These are phyloP conservation scores for Botia kubotai DNA, from an alignment of 2,797 vertebrate species.

Conservation along the genomic window DNA sequence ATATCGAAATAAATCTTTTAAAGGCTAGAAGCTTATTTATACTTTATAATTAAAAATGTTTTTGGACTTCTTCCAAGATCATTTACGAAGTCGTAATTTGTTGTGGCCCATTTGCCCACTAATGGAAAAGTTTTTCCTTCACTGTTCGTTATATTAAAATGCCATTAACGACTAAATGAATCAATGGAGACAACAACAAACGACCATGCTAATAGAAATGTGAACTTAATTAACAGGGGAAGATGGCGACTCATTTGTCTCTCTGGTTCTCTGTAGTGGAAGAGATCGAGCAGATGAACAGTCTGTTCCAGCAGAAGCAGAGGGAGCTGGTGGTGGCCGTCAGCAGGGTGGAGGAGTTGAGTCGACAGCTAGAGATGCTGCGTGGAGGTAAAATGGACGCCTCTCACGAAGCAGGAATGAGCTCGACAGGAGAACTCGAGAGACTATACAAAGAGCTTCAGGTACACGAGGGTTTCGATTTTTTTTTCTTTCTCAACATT, in stretches of 20 bases:
- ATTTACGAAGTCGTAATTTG: not conserved
- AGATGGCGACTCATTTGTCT: slow-evolving; percentile 10
- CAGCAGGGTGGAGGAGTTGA: slow-evolving; percentile 90
- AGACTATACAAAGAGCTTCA: slow-evolving; percentile 92
- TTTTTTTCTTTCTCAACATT: too few relatives aligned
- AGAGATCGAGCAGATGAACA: slow-evolving; percentile 95
- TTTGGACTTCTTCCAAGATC: not conserved
- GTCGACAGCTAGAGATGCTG: slow-evolving; percentile 89
- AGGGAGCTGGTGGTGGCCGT: slow-evolving; percentile 89
- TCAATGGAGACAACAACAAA: slow-evolving; percentile 23
- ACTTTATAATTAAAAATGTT: slow-evolving; percentile 7
- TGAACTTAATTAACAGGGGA: slow-evolving; percentile 16
- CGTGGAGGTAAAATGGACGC: slow-evolving; percentile 81
- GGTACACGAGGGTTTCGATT: slow-evolving; percentile 71
- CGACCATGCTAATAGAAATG: not conserved
- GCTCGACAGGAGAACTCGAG: slow-evolving; percentile 87
- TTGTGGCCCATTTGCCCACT: slow-evolving; percentile 27
- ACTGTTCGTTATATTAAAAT: slow-evolving; percentile 13
- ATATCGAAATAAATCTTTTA: not conserved
- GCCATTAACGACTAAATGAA: slow-evolving; percentile 20
- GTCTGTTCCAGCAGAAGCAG: slow-evolving; percentile 95
- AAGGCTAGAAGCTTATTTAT: not conserved
- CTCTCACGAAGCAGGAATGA: slow-evolving; percentile 81
- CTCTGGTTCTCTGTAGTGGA: slow-evolving; percentile 80
- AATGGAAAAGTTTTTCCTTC: not conserved